Evolutionary conservation across 1,140 invertebrate species (phyloP).

Genomic region (Drosophila varians): DNA sequence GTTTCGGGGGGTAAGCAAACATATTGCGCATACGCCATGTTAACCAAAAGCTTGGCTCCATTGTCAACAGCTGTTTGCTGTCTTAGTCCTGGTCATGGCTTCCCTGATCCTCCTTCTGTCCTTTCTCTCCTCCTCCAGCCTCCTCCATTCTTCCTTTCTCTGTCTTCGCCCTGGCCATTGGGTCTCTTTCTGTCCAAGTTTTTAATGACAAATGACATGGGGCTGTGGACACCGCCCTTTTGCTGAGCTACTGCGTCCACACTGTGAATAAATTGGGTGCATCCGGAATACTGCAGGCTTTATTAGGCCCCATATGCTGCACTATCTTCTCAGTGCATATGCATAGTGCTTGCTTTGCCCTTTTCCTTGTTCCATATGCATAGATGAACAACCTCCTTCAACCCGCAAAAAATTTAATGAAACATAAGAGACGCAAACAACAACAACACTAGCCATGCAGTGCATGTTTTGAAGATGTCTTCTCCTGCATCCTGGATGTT

Average conservation of each 20-base stretch:
- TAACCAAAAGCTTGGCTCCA: constrained; percentile 75
- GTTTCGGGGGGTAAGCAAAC: constrained; percentile 48
- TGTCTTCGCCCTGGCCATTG: neutral
- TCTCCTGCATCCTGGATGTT: constrained; percentile 35
- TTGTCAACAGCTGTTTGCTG: constrained; percentile 77
- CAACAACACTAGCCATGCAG: neutral
- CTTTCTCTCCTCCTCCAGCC: neutral
- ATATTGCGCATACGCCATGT: constrained; percentile 78
- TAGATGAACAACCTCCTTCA: constrained; percentile 53
- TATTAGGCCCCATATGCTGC: neutral
- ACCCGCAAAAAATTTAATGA: constrained; percentile 65
- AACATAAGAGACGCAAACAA: constrained; percentile 60
- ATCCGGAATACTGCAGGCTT: too few species aligned
- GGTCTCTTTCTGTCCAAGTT: constrained; percentile 44
- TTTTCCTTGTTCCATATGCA: constrained; percentile 40
- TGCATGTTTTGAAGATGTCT: constrained; percentile 49
- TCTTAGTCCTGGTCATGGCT: constrained; percentile 44
- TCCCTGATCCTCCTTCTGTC: constrained; percentile 7
- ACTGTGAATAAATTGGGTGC: neutral
- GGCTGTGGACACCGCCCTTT: constrained; percentile 1
- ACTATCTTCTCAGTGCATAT: constrained; percentile 4
- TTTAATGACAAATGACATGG: constrained; percentile 78
- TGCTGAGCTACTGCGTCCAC: constrained; percentile 19
- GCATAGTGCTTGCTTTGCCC: constrained; percentile 24
- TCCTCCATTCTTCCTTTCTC: neutral